These are phyloP conservation scores for Thysanoteuthis rhombus DNA, from an alignment of 2,888 invertebrate genomes.

Conservation along the genomic window DNA sequence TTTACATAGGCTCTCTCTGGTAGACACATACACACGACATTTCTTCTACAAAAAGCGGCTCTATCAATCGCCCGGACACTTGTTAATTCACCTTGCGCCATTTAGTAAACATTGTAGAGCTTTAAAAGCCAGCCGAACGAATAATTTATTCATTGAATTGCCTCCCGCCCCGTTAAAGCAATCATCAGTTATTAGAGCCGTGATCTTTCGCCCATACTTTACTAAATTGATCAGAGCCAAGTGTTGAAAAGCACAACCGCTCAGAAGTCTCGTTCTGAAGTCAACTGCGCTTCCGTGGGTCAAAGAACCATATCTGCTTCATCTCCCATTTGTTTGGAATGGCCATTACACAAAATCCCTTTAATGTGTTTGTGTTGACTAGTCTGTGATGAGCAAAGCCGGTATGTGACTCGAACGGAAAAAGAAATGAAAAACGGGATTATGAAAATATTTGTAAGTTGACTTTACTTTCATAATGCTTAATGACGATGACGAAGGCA, in stretches of 20 bases:
- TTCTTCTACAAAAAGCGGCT: not conserved
- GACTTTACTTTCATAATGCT: not conserved
- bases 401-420: not conserved
- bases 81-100: not conserved
- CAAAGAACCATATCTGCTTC: not conserved
- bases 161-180: not conserved
- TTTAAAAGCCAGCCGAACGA: not conserved
- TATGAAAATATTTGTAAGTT: not conserved
- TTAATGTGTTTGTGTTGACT: conserved; percentile 12
- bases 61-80: not conserved
- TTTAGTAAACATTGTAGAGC: not conserved
- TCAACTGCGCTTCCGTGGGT: not conserved
- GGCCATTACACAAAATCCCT: not conserved
- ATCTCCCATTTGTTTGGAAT: not conserved
- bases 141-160: conserved; percentile 12
- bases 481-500: not conserved
- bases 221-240: not conserved
- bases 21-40: too few relatives aligned
- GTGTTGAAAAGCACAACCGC: not conserved
- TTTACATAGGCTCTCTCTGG: too few relatives aligned
- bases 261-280: not conserved
- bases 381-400: not conserved
- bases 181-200: not conserved
- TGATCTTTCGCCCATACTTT: not conserved
- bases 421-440: not conserved